Evolutionary conservation across 2,113 vertebrate genomes (phyloP).

Genomic region (Hyla sarda): DNA sequence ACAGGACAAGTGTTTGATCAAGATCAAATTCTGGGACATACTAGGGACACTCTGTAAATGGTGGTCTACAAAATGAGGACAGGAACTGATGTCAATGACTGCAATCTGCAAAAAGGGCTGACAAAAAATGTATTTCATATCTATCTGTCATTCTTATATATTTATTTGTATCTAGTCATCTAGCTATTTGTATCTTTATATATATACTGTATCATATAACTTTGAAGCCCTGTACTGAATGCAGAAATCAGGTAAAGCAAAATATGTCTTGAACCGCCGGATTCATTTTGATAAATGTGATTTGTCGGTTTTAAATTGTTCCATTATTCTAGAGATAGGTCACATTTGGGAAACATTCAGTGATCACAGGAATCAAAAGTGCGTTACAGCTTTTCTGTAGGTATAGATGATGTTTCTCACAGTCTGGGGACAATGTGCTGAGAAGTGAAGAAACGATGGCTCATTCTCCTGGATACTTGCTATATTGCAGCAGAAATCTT

Average conservation of each 20-base stretch:
- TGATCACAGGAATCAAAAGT: neutral
- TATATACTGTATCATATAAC: neutral
- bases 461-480: neutral
- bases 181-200: neutral
- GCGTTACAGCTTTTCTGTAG: neutral
- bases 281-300: neutral
- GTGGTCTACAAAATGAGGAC: too few species aligned
- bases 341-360: slow-evolving; percentile 8
- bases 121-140: neutral
- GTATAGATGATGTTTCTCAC: neutral
- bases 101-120: too few species aligned
- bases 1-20: too few species aligned
- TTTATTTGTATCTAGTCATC: neutral
- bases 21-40: too few species aligned
- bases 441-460: neutral
- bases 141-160: neutral
- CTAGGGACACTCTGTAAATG: too few species aligned
- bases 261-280: neutral
- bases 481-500: neutral
- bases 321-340: slow-evolving; percentile 7
- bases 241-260: neutral
- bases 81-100: too few species aligned
- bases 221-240: neutral
- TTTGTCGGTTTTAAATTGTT: neutral
- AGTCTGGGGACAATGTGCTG: slow-evolving; percentile 19